Percentiles rank a stretch among this genome's conserved stretches.
phyloP scores from a whole-genome alignment of 2,888 invertebrate species.

The Creontiades dilutus region DNA sequence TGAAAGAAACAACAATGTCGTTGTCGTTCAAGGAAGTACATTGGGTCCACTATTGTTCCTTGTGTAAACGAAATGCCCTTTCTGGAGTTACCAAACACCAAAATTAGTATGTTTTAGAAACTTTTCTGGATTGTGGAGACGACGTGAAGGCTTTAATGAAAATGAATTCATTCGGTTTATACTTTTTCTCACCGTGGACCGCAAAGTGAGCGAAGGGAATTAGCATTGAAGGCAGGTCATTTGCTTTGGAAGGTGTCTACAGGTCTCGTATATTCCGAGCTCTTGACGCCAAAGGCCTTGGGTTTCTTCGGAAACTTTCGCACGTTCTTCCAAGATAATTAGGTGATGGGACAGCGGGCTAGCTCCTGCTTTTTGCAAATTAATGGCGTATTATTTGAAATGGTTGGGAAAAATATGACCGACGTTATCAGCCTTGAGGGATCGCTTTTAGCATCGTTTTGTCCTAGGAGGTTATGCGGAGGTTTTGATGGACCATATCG shows the following conservation, averaged over 20 bases:
- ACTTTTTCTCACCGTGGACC: too few species aligned
- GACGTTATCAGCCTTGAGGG: background rate
- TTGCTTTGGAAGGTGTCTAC: background rate
- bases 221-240: background rate
- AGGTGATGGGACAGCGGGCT: background rate
- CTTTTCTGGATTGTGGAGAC: too few species aligned
- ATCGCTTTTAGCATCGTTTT: background rate
- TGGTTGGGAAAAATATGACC: background rate
- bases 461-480: too few species aligned
- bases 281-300: background rate
- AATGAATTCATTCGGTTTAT: too few species aligned
- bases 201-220: background rate
- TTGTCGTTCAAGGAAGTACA: too few species aligned
- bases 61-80: too few species aligned
- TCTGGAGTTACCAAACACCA: too few species aligned
- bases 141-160: too few species aligned
- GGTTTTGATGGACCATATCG: too few species aligned
- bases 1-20: too few species aligned
- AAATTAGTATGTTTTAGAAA: too few species aligned
- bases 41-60: too few species aligned
- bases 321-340: slow-evolving; percentile 13
- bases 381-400: slow-evolving; percentile 26
- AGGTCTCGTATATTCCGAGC: background rate
- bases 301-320: slow-evolving; percentile 26
- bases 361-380: background rate